Evolutionary conservation across 2,113 vertebrate genomes (phyloP), one percentile per base, ranked within the genome.

Genomic region (Spilogale gracilis): DNA sequence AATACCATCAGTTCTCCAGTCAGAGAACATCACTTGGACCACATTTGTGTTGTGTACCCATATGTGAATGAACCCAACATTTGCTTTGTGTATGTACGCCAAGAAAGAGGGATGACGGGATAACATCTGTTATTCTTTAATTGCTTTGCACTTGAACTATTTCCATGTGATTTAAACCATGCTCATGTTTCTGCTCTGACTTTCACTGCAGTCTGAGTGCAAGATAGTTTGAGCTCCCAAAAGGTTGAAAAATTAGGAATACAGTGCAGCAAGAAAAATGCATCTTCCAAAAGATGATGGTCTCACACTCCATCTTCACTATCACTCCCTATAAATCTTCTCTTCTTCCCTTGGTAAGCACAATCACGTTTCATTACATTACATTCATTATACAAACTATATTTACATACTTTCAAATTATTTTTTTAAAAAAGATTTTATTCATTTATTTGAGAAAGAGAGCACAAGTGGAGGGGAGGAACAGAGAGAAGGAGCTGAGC

Each of bases 121-220:
- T 52, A 63, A 81, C 17, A 89, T 23, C 76, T 82, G 27, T 63
- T 52, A 74, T 89, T 94, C 93, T 89, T 89, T 89, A 73, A 82
- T 48, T 32, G 76, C 32, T 74, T 4, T 50, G 80, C 17, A 13
- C 20, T 74, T 43, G 27, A 14, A 94, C 60, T 54, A 89, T 82
- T 89, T 89, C 52, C 43, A 89, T 6, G 25, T 30, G 43, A 94
- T 81, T 89, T 38, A 89, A 82, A 82, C 45, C 71, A 32, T n/a
- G 76, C 45, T 84, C 50, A 25, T 71, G 79, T 58, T 92, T 92
- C 45, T 71, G 81, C 43, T 38, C 67, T 43, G 71, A 67, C 25
- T 54, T 18, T 20, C 48, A 79, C 50, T 67, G 61, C 52, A 81
- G 43, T 82, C 61, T 73, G 63, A 61, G 18, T 32, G 17, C 7